Evolutionary conservation across 2,888 invertebrate species (phyloP), one percentile per base, ranked within the genome.

Genomic region (Drosophila prostipennis): DNA sequence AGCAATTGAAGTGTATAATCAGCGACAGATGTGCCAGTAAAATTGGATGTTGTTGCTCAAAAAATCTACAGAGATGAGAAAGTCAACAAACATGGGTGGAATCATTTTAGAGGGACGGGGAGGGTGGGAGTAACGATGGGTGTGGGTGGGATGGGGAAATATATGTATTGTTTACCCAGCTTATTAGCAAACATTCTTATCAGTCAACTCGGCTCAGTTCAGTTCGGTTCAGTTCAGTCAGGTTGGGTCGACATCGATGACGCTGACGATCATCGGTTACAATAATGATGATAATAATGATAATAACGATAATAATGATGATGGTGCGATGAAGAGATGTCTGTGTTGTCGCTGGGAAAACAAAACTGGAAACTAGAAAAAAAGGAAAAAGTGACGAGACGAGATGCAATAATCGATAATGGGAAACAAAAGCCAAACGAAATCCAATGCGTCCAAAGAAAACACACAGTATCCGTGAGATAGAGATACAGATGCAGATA

Each of bases 161-260:
- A 69, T 65, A 64, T 36, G 34, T 37, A 13, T 57, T 76, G 81
- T 79, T 87, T 84, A 70, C 65, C 57, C 48, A 77, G 77, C 72
- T 85, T 87, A 87, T 85, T 89, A 78, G 89, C 88, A 86, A 86
- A 86, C 80, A 86, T 72, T 83, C 72, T 89, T 86, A 86, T 86
- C 86, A 89, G 69, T 74, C 51, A 51, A 46, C 43, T 61, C 54
- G 6, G 53, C 60, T 60, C 63, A 39, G 45, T 14, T 61, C 29
- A 29, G 40, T 19, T 59, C 58, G 23, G 40, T 46, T 49, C 59
- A 14, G 60, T 61, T 61, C 23, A 61, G 57, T 54, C 29, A 58
- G 59, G 59, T 63, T 45, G 46, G 54, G 55, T 65, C 67, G 46
- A 61, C 23, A 32, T 39, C 64, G 55, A 67, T 64, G 67, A 42